These are phyloP conservation scores for Magallana nippona DNA, from an alignment of 2,888 invertebrate species.

Conservation along the genomic window DNA sequence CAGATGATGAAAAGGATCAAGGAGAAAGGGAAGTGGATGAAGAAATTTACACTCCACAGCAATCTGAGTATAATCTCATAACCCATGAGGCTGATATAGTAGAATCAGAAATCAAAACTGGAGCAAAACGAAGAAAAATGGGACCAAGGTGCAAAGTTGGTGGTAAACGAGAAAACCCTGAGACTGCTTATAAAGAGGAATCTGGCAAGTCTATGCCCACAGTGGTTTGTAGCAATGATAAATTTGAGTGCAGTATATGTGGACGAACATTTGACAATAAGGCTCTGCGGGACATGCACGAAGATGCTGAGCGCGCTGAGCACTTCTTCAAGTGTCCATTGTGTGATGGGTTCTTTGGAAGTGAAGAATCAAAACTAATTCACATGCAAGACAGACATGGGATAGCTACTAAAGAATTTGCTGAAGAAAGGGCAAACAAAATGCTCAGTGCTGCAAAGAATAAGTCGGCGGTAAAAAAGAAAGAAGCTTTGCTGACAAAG, in stretches of 20 bases:
- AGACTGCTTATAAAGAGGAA: neutral
- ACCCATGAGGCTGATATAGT: neutral
- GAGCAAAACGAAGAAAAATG: conserved; percentile 34
- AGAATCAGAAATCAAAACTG: neutral
- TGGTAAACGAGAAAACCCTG: neutral
- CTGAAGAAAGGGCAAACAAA: conserved; percentile 16
- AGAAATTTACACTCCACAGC: conserved; percentile 37
- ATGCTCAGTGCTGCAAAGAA: neutral
- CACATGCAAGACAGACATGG: conserved; percentile 49
- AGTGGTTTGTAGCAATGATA: neutral
- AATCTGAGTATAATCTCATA: neutral
- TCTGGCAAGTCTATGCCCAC: neutral
- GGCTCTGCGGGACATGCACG: conserved; percentile 44
- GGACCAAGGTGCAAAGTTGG: conserved; percentile 37
- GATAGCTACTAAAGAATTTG: conserved; percentile 14
- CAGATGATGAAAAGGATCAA: conserved; percentile 36
- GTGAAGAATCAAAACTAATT: conserved; percentile 44
- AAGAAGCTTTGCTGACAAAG: neutral
- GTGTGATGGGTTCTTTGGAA: conserved; percentile 48
- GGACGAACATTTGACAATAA: conserved; percentile 35
- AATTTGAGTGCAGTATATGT: conserved; percentile 46
- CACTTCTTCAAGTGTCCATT: conserved; percentile 47
- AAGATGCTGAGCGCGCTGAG: conserved; percentile 43
- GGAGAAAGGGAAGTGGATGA: conserved; percentile 17
- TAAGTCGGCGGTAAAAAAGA: neutral